Conservation (phyloP, 2,888 invertebrate genomes). For the Nomada flava region DNA sequence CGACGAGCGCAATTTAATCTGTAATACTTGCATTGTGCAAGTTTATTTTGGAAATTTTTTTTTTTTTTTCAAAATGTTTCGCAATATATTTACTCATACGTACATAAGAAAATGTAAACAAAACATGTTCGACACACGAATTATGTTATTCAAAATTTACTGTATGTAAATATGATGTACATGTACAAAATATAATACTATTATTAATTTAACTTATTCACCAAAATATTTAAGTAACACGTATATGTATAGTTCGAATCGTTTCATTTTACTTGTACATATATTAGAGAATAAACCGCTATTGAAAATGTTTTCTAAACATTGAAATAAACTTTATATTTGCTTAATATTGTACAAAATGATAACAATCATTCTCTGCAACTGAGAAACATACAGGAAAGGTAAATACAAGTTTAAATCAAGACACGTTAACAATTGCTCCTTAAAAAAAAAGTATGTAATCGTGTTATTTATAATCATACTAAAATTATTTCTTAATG, state of each 20-base stretch:
- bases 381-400: constrained; percentile 4
- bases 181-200: constrained; percentile 38
- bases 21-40: constrained; percentile 23
- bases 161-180: constrained; percentile 23
- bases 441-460: constrained; percentile 27
- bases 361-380: constrained; percentile 21
- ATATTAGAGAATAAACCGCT: not conserved
- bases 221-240: constrained; percentile 12
- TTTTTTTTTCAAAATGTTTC: constrained; percentile 33
- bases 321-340: constrained; percentile 42
- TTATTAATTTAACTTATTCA: constrained; percentile 33
- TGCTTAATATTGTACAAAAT: constrained; percentile 23
- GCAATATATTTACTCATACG: constrained; percentile 11
- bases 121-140: constrained; percentile 30
- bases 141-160: constrained; percentile 15
- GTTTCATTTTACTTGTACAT: constrained; percentile 9
- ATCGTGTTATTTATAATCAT: constrained; percentile 30
- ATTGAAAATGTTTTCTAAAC: constrained; percentile 12
- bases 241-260: not conserved
- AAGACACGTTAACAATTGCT: constrained; percentile 27
- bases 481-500: constrained; percentile 38
- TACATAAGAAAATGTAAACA: constrained; percentile 4
- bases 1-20: constrained; percentile 30
- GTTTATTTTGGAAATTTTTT: constrained; percentile 10
- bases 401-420: constrained; percentile 16